These are phyloP conservation scores for Leptoclinus maculatus DNA, from an alignment of 2,797 vertebrate species.

Conservation along the genomic window DNA sequence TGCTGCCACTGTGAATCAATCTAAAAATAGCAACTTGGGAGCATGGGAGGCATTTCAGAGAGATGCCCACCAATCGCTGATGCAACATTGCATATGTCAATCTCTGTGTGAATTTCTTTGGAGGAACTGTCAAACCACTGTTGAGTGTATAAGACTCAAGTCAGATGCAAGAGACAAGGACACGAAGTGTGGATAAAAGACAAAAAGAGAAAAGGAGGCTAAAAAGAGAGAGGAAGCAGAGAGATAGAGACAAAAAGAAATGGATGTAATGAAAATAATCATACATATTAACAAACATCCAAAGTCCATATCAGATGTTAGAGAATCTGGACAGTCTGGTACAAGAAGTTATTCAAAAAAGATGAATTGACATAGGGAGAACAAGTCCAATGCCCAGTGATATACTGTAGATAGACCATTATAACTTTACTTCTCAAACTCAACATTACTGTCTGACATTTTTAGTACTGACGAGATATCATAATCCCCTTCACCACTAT, in stretches of 20 bases:
- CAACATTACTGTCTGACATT: not conserved
- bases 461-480: not conserved
- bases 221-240: not conserved
- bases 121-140: conserved; percentile 48
- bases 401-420: not conserved
- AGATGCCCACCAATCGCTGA: conserved; percentile 50
- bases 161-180: conserved; percentile 12
- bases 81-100: conserved; percentile 50
- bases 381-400: not conserved
- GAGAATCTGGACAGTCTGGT: not conserved
- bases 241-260: not conserved
- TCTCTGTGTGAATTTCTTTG: conserved; percentile 27
- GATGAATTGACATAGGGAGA: not conserved
- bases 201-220: not conserved
- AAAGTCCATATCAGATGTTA: no score
- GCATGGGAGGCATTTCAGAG: conserved; percentile 51
- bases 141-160: conserved; percentile 23
- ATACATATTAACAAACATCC: no score
- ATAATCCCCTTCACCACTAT: not conserved
- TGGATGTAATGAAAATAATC: no score
- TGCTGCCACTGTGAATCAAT: conserved; percentile 54
- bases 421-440: not conserved
- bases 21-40: conserved; percentile 61
- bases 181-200: conserved; percentile 29
- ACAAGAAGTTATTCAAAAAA: not conserved